phyloP scores from a whole-genome alignment of 2,888 invertebrate species.

The Sarcophaga carnaria region DNA sequence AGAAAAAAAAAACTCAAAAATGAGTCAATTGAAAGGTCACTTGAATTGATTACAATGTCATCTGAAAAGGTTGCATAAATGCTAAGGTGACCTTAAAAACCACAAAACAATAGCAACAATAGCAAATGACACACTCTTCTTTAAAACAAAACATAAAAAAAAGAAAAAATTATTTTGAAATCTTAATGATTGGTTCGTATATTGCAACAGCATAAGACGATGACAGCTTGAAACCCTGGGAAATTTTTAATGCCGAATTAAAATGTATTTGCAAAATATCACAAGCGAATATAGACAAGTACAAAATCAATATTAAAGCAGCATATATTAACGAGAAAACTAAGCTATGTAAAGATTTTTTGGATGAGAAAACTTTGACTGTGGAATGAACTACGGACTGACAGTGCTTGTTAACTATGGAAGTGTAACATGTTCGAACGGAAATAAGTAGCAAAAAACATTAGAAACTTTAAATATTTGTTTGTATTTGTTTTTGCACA shows the following conservation, averaged over 20 bases:
- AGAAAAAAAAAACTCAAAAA: conserved; percentile 2
- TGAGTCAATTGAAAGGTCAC: conserved; percentile 35
- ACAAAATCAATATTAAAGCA: not conserved
- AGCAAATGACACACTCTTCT: not conserved
- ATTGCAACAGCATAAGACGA: not conserved
- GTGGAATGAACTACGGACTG: no score
- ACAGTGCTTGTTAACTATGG: no score
- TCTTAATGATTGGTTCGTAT: not conserved
- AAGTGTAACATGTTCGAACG: no score
- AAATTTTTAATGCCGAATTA: no score
- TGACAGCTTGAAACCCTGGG: not conserved
- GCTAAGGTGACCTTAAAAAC: conserved; percentile 34
- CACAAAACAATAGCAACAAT: not conserved
- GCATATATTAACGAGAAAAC: not conserved
- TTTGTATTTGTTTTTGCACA: no score
- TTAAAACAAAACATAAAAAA: not conserved
- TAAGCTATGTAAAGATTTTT: no score
- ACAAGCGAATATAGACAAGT: not conserved
- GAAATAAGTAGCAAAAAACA: no score
- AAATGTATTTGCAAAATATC: not conserved
- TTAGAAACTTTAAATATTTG: no score
- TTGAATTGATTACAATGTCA: conserved; percentile 43
- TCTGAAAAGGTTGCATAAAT: conserved; percentile 38
- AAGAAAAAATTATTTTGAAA: not conserved
- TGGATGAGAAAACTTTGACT: no score